Evolutionary conservation across 2,888 invertebrate genomes (phyloP), one percentile per base, ranked within the genome.

Genomic region (Drosophila longiperda): DNA sequence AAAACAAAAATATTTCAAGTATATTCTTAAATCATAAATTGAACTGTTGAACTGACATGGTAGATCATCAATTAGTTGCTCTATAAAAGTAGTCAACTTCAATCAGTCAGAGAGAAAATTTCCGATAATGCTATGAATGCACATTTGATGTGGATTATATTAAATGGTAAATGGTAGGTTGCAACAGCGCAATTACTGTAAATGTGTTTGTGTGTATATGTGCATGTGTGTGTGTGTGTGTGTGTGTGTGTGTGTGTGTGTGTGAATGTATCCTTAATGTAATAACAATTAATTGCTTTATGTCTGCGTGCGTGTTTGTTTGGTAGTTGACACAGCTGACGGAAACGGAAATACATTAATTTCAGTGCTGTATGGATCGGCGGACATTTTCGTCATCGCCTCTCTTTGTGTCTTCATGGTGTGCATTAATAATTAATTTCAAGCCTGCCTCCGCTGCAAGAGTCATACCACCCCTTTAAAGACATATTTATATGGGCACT

Each of bases 231-330:
- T 49, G 36, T 42, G 54, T 55, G 23, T 65, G n/a, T 50, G 12
- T 42, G 36, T 38, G 40, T 74, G 54, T 17, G 48, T 63, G 59
- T 50, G 36, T 54, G 40, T 52, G 23, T 23, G 50, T 45, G 36
- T 64, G 62, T 50, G 75, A 58, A 53, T 68, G 63, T 68, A 59
- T 76, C 61, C 66, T 75, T 75, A 75, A 82, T 82, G 83, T 81
- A 86, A 82, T 83, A 82, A 83, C 83, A 83, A 83, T 83, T 83
- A 86, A 83, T 86, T 83, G 82, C 70, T 61, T 68, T 83, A 67
- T 54, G 40, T 40, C 50, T 66, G 53, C 49, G 32, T 61, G 38
- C 54, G 60, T 68, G 42, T 57, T 38, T 53, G 53, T 70, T 48
- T 64, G 60, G 57, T 59, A 66, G 62, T 67, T 74, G 68, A 65